Evolutionary conservation across 2,113 vertebrate species (phyloP).

Genomic region (Brachirus orientalis): DNA sequence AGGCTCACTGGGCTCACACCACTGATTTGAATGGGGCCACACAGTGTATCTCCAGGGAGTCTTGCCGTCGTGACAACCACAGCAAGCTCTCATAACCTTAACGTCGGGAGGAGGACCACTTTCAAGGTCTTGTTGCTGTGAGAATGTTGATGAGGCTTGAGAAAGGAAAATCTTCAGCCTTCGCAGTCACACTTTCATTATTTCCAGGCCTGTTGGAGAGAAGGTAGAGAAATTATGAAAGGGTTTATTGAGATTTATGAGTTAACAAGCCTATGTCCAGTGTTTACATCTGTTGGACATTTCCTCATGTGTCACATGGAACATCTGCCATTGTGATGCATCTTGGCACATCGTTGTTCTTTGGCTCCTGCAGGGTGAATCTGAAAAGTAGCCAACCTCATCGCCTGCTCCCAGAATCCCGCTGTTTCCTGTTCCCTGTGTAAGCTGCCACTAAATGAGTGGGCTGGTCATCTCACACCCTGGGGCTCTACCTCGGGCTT

Average conservation of each 20-base stretch:
- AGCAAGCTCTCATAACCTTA: conserved; percentile 48
- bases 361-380: conserved; percentile 55
- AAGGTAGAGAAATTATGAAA: conserved; percentile 1
- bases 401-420: conserved; percentile 58
- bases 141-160: conserved; percentile 35
- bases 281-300: conserved; percentile 43
- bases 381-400: conserved; percentile 63
- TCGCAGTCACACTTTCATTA: conserved; percentile 16
- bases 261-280: conserved; percentile 5
- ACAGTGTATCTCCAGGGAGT: conserved; percentile 39
- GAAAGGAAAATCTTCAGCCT: conserved; percentile 25
- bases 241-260: conserved; percentile 15
- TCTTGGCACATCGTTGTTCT: conserved; percentile 59
- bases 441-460: conserved; percentile 73
- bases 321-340: conserved; percentile 56
- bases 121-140: conserved; percentile 21
- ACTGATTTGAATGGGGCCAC: conserved; percentile 39
- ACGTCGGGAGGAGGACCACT: conserved; percentile 29
- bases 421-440: conserved; percentile 65
- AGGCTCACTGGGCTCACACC: conserved; percentile 43
- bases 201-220: conserved; percentile 20
- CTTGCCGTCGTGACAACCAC: conserved; percentile 39
- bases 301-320: conserved; percentile 31
- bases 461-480: conserved; percentile 73
- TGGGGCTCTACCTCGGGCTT: conserved; percentile 65